A percentile compares a stretch with the other conserved stretches of the same genome.
Evolutionary conservation across 2,797 vertebrate species (phyloP).

Genomic region (Myotis myotis): DNA sequence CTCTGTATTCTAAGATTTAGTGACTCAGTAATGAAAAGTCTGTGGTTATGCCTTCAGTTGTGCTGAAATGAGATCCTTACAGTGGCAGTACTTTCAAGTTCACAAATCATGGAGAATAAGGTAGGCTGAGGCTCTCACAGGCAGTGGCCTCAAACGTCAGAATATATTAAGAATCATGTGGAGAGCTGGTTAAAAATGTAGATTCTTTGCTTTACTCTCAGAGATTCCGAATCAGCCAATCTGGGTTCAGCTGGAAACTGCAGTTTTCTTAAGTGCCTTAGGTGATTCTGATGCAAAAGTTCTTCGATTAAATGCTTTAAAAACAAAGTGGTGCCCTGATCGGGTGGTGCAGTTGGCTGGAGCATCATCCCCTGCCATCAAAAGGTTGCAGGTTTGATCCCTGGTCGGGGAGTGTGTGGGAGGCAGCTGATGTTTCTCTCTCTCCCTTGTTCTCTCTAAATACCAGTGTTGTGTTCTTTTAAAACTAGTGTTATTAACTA

Average conservation of each 20-base stretch:
- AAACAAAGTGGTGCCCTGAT: neutral
- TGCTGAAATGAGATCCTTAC: neutral
- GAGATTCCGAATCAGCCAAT: neutral
- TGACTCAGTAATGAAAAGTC: neutral
- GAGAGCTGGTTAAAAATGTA: neutral
- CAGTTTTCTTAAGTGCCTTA: slow-evolving; percentile 1
- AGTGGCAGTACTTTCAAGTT: neutral
- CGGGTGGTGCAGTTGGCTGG: neutral
- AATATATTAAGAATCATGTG: neutral
- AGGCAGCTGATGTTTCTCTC: neutral
- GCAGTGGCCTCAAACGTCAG: neutral
- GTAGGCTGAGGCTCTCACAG: neutral
- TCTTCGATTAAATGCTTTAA: neutral
- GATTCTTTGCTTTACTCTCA: neutral
- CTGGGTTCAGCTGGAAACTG: neutral
- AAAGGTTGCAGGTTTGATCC: neutral
- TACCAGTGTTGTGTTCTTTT: neutral
- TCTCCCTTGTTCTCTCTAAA: neutral
- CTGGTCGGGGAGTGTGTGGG: neutral
- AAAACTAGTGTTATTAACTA: neutral
- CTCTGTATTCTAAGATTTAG: neutral
- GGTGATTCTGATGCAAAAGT: neutral
- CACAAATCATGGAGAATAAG: neutral
- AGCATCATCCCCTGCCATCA: neutral
- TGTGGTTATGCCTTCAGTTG: neutral